Base-by-base conservation (phyloP, 2,888 invertebrate genomes). In the Imbricaverruca yamaguchii region DNA sequence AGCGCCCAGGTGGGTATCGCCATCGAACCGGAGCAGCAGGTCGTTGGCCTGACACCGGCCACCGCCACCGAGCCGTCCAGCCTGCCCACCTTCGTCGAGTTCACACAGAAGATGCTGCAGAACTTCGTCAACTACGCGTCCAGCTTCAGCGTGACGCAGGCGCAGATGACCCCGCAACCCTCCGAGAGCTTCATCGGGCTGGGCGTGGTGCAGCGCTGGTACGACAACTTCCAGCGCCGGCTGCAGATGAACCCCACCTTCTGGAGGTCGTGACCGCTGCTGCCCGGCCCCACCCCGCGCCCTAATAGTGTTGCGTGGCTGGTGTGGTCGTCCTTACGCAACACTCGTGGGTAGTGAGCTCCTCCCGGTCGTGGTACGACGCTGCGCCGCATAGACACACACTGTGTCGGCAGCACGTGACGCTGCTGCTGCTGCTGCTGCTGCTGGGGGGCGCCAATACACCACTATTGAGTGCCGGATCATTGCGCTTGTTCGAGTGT, bases 1-100 rank as follows among this genome's bases (percentile, higher is more conserved):
- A 92, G 93, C 87, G 97, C 97, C 56, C 97, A 98, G 89, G 94
- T 98, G 83, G 98, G 98, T 0, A 92, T 97, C 81, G 95, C 97
- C 0, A 92, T 97, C 6, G 95, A 96, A 85, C 92, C 94, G 0
- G 84, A 91, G n/a, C 85, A 86, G 4, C 86, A 88, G 56, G 89
- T 91, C 80, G 87, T 89, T 81, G 89, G 88, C 86, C 87, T 88
- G 83, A 88, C 88, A 0, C 88, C 89, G 3, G 85, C 86, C 8
- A 84, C 85, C 67, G 83, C 86, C n/a, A 84, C 87, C 12, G 86
- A 86, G 69, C 87, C 88, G 67, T 86, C 87, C 57, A 86, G 84
- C 85, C 85, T 87, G 0, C 86, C 89, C 0, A 83, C 84, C 53
- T 88, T 89, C 83, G 86, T 88, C 23, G 90, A 90, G 84, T 91